phyloP scores from a whole-genome alignment of 2,888 invertebrate genomes.

The Himalopsyche tibetana region DNA sequence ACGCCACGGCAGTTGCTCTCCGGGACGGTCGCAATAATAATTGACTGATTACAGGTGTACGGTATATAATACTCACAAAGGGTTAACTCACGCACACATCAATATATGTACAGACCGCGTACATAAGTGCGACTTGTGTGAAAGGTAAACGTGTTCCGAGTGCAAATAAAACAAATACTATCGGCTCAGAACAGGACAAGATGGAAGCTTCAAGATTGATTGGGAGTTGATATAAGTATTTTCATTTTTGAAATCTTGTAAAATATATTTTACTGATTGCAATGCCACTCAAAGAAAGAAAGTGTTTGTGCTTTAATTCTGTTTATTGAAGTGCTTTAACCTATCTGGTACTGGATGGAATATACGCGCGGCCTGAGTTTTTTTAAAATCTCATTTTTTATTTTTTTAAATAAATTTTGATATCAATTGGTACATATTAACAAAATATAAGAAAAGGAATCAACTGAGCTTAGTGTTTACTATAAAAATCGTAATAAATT shows the following conservation, averaged over 20 bases:
- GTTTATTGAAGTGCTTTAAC: too few species aligned
- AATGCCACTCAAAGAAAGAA: too few species aligned
- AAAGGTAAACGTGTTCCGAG: slow-evolving; percentile 35
- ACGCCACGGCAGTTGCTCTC: background rate
- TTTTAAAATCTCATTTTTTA: too few species aligned
- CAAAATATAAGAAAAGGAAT: too few species aligned
- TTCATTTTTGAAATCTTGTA: background rate
- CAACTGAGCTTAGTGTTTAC: too few species aligned
- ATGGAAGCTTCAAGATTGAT: slow-evolving; percentile 18
- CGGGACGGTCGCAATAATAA: slow-evolving; percentile 27
- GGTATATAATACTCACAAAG: slow-evolving; percentile 13
- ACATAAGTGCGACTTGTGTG: background rate
- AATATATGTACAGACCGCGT: background rate
- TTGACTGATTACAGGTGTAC: slow-evolving; percentile 41
- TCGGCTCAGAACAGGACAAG: slow-evolving; percentile 5
- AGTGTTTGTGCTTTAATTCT: too few species aligned
- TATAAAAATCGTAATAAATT: too few species aligned
- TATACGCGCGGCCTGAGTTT: too few species aligned
- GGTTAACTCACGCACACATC: background rate
- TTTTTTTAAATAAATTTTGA: too few species aligned
- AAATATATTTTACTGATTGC: too few species aligned
- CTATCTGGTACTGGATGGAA: too few species aligned
- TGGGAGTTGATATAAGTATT: background rate
- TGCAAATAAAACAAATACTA: slow-evolving; percentile 32
- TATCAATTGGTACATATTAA: too few species aligned